Base-by-base conservation (phyloP, 2,888 invertebrate species). In the Cantharis nigra region DNA sequence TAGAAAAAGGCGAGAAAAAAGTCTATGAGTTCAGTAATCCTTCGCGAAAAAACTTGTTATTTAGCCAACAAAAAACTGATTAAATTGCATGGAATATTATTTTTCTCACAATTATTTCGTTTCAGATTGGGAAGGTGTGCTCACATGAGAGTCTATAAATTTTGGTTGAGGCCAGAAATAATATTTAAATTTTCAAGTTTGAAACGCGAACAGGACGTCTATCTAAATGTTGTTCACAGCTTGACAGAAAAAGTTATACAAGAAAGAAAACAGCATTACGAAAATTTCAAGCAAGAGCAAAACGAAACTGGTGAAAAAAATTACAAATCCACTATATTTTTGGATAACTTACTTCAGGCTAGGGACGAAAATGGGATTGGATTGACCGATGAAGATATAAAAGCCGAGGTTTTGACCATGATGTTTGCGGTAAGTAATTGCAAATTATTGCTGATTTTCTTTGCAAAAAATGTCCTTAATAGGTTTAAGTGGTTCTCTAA, bases 361-460 rank as follows among this genome's bases (percentile, higher is more conserved):
- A 80, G 70, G 65, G 79, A 80, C 16, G 81, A 82, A 64, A 79
- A 82, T 65, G 80, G 79, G 13, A 26, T 77, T 11, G 63, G 64
- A 7, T 77, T 83, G 20, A 80, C 81, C 4, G 79, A 83, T 13
- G 80, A 83, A 70, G 83, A 83, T 64, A 83, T 84, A 67, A 84
- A 83, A 74, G 83, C 83, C 63, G 84, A 84, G 81, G 82, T 84
- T 10, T 75, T 82, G 71, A 83, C 83, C 10, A 82, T 83, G 78
- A 82, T 84, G 82, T 83, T 83, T 80, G 84, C 83, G 28, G 84
- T 84, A 83, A 80, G 79, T 11, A 14, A 10, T 70, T 18, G 16
- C 20, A 26, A 11, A 69, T 23, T 23, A 23, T 23, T 23, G 23
- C 23, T 3, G 7, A 49, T 49, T 7, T n/a, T 2, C n/a, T 2